Evolutionary conservation across 2,888 invertebrate genomes (phyloP).

Genomic region (Papilio protenor): DNA sequence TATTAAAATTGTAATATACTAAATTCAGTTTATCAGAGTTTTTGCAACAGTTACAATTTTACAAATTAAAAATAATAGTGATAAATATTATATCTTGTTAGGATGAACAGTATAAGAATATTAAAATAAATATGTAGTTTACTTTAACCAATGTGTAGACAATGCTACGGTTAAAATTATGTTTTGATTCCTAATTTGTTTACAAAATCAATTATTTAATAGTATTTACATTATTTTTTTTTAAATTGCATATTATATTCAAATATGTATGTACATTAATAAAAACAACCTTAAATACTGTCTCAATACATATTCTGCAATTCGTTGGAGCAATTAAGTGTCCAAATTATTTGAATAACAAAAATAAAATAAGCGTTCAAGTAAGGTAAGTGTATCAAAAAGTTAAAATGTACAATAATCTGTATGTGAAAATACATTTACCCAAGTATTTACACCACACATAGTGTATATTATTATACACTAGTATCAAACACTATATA

Average conservation of each 20-base stretch:
- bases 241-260: constrained; percentile 4
- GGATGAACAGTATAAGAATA: neutral
- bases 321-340: neutral
- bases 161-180: neutral
- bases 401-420: neutral
- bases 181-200: neutral
- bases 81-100: neutral
- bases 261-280: constrained; percentile 21
- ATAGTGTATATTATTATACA: too few relatives aligned
- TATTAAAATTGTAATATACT: neutral
- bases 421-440: neutral
- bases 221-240: constrained; percentile 1
- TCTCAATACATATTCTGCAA: constrained; percentile 2
- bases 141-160: neutral
- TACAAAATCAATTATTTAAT: neutral
- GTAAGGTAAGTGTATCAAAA: constrained; percentile 6
- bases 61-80: neutral
- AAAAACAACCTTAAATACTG: constrained; percentile 11
- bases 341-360: neutral
- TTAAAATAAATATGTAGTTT: neutral
- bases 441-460: neutral
- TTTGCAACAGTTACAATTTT: neutral
- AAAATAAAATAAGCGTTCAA: constrained; percentile 17
- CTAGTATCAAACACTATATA: neutral
- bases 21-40: neutral